Conservation (phyloP, 2,888 invertebrate species). For the Erebia palarica region DNA sequence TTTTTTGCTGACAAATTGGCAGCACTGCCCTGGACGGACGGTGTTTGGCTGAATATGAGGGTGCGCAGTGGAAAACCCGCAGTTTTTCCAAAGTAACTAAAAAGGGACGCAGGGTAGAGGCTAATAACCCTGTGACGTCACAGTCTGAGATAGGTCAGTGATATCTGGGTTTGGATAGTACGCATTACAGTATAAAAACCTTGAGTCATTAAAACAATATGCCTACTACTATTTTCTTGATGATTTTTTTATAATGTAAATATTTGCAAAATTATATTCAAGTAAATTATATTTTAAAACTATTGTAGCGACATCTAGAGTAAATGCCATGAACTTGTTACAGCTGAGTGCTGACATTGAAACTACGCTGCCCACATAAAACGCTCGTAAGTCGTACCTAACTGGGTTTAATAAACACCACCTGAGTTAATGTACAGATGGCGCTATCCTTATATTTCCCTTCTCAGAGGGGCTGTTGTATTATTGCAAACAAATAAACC, state of each 20-base stretch:
- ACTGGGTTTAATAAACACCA: neutral
- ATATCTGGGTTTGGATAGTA: neutral
- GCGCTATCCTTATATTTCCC: neutral
- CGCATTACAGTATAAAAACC: neutral
- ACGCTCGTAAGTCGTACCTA: neutral
- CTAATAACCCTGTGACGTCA: conserved; percentile 70
- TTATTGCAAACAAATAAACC: too few species aligned
- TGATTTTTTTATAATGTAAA: neutral
- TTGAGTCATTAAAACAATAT: neutral
- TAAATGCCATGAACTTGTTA: neutral
- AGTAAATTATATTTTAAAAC: neutral
- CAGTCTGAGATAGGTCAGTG: conserved; percentile 26
- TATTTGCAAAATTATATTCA: neutral
- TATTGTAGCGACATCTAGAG: conserved; percentile 9
- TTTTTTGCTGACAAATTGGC: neutral
- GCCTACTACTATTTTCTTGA: too few species aligned
- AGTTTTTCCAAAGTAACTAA: conserved; percentile 41
- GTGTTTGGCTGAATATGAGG: conserved; percentile 4
- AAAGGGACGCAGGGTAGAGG: conserved; percentile 53
- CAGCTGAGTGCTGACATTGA: too few species aligned
- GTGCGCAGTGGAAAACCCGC: conserved; percentile 24
- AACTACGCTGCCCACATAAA: neutral
- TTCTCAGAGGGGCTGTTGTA: too few species aligned
- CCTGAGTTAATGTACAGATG: conserved; percentile 3
- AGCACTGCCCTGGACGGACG: neutral